Base-by-base conservation (phyloP, 2,797 vertebrate genomes). In the Scarus forsteni region DNA sequence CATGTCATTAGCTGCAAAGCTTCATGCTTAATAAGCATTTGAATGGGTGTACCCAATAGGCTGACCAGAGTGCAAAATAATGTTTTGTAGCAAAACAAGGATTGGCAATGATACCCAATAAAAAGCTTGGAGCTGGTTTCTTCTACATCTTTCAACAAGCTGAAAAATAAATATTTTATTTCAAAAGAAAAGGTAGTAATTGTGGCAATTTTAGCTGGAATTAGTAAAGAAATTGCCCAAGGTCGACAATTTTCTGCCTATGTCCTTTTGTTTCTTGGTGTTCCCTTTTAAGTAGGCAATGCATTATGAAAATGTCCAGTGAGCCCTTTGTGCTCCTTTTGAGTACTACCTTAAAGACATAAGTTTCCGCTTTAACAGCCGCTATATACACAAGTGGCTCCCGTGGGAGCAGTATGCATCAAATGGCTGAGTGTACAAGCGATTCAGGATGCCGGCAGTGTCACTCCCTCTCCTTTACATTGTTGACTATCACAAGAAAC, bases 331-430 rank as follows among this genome's bases (percentile, higher is more conserved):
- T 43, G 35, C 55, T 14, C 38, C 14, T n/a, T 73, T 34, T 40
- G 34, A 12, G 18, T 5, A 3, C 48, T 16, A 39, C 39, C 46
- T 60, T 73, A 61, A 68, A 71, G 53, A 78, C 19, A 14, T 43
- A 60, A 15, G 65, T 66, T 53, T 48, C 42, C 39, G 2, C 63
- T 77, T 53, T 15, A 15, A 54, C 36, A 54, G 66, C 56, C 50
- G 70, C 62, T n/a, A n/a, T 42, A 60, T 14, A 10, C 40, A 75
- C 44, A 73, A 75, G 68, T 72, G 63, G 72, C 70, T 83, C 79
- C 72, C 58, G n/a, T 63, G 77, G 55, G 81, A 77, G 14, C 69
- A 62, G 69, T 82, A 48, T 39, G 14, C 55, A 61, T 81, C 65
- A 80, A 72, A 79, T 2, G 10, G 58, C 55, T 75, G 50, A 68